Conservation (phyloP, 2,888 invertebrate genomes). For the Drosophila incognita region DNA sequence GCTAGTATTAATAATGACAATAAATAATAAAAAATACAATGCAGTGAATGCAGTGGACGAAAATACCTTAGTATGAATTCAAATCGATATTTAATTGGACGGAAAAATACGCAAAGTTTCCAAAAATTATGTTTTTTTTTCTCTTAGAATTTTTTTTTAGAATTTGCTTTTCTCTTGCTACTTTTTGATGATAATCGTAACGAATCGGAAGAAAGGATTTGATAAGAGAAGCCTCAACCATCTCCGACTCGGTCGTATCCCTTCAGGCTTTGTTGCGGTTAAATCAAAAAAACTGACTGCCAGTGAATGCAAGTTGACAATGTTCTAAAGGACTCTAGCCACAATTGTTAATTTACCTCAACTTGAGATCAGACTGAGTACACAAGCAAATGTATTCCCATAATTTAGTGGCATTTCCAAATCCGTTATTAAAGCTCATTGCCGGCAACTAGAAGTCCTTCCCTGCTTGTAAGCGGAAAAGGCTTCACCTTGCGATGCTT, state of each 20-base stretch:
- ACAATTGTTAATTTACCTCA: neutral
- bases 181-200: neutral
- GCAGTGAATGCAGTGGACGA: neutral
- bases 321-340: neutral
- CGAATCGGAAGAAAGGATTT: neutral
- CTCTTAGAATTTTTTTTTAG: neutral
- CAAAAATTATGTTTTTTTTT: neutral
- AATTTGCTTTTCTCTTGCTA: neutral
- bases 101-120: neutral
- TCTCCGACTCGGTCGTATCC: neutral
- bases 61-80: neutral
- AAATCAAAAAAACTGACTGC: neutral
- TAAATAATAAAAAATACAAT: neutral
- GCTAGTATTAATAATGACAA: no score
- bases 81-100: neutral
- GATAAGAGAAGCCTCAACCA: neutral
- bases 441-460: constrained; percentile 1
- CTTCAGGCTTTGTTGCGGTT: neutral
- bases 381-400: neutral
- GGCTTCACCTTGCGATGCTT: constrained; percentile 19
- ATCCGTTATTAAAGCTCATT: constrained; percentile 7
- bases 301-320: neutral
- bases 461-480: neutral
- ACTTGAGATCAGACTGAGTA: neutral
- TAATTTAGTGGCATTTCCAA: constrained; percentile 11